Base-by-base conservation (phyloP, 2,797 vertebrate species). In the Coluber constrictor region DNA sequence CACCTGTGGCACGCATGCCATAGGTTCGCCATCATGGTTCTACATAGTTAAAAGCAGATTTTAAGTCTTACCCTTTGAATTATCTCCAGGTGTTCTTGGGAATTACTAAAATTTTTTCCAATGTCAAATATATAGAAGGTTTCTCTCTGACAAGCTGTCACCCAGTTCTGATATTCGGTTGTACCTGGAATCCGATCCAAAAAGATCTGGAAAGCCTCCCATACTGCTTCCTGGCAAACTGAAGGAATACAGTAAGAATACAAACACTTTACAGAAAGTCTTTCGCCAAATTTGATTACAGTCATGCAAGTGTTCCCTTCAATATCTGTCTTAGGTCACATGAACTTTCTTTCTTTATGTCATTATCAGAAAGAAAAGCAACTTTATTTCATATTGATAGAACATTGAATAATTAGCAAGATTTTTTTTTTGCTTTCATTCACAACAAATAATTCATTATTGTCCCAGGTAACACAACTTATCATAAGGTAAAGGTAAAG, bases 171-270 rank as follows among this genome's bases (percentile, higher is more conserved):
- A 96, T 99, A 99, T 96, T 99, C 99, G 0, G 95, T 95, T 12
- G 98, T 98, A 90, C 98, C 98, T 0, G 99, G 99, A 96, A 99
- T 99, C 90, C 98, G 97, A 97, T 99, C 98, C 91, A 98, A 97
- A 97, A 99, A 99, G 96, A 99, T 98, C 95, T 98, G 97, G 94
- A 99, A 99, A 1, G 98, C 98, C 97, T 99, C 98, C 99, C 99
- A 99, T 25, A 99, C 98, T 0, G 98, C 98, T 97, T 99, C 99
- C 97, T 99, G 99, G 95, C 99, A 99, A 60, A 99, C 98, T 99
- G 97, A 95, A 87, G 92, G 94, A 94, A 93, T 86, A 96, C 60
- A 94, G 20, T 61, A 89, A 74, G 29, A 55, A 70, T 60, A n/a
- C 51, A 87, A 10, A 47, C 23, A 94, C 91, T 92, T 60, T 61